Evolutionary conservation across 2,888 invertebrate genomes (phyloP), one percentile per base, ranked within the genome.

Genomic region (Orthonychiurus folsomi): DNA sequence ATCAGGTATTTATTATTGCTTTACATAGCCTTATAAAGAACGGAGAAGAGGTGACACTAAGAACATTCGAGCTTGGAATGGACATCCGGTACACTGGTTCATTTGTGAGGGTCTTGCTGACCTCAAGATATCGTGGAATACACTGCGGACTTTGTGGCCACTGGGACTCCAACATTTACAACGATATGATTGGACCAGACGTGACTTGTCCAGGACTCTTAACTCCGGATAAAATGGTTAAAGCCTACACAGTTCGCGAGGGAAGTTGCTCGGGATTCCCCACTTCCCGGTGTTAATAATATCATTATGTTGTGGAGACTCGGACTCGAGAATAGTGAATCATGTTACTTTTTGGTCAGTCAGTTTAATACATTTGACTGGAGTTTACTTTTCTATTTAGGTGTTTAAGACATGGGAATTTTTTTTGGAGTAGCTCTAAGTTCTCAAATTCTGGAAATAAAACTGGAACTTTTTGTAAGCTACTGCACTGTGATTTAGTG

Each of bases 121-220:
- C 66, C 2, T 64, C 68, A 1, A 56, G 66, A 28, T 72, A 67
- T 53, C 53, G 66, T 18, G 67, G 66, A 3, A 58, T 66, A n/a
- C 68, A 69, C 48, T 72, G 72, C 56, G 72, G 72, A 2, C 50
- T 72, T 25, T 72, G 72, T 60, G 72, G 72, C 37, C 63, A 66
- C 55, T 72, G 69, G 66, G 72, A 72, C 54, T 65, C 63, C 2
- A 63, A 62, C n/a, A 58, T 63, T 0, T 66, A 62, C 48, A 72
- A 72, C 57, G 72, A 72, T 54, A n/a, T 68, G 23, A 25, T 15
- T 15, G 68, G 68, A 20, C 72, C 72, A 1, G 60, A 66, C 37
- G 12, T 24, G 20, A 20, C 50, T 3, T 69, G 69, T 28, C 5
- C 37, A 37, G 37, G 37, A 15, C 5, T 37, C 37, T 37, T 69